A percentile compares a stretch with the other conserved stretches of the same genome.
Conservation (phyloP, 2,888 invertebrate species). For the Cephonodes hylas region DNA sequence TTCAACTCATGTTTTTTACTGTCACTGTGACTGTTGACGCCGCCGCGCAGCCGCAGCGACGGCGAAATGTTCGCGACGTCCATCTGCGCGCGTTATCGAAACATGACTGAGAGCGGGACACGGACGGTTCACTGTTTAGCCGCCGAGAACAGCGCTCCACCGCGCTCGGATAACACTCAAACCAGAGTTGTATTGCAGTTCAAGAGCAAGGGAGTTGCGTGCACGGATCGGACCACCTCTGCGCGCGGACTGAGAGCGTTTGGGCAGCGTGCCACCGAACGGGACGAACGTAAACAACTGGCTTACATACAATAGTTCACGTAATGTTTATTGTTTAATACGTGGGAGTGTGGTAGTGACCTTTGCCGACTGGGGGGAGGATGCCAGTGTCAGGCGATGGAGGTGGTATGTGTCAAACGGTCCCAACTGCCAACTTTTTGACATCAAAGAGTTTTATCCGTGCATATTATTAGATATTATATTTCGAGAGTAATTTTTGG, state of each 20-base stretch:
- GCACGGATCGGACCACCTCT: neutral
- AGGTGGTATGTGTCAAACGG: conserved; percentile 2
- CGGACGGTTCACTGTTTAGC: neutral
- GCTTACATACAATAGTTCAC: neutral
- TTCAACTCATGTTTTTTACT: conserved; percentile 78
- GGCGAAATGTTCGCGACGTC: conserved; percentile 68
- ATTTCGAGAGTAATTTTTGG: conserved; percentile 11
- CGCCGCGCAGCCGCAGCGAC: conserved; percentile 75
- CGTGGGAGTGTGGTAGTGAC: conserved; percentile 4
- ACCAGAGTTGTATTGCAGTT: neutral
- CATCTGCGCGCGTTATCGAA: conserved; percentile 62
- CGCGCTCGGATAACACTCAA: conserved; percentile 14
- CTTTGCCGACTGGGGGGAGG: neutral
- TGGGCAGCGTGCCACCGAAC: conserved; percentile 20
- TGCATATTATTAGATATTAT: conserved; percentile 9
- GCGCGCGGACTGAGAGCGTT: conserved; percentile 14
- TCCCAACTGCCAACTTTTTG: neutral
- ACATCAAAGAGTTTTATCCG: neutral
- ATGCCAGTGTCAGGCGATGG: neutral
- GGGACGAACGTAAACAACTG: conserved; percentile 18
- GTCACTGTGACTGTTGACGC: conserved; percentile 57
- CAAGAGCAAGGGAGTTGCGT: neutral
- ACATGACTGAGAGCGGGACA: conserved; percentile 58
- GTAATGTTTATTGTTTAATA: conserved; percentile 11
- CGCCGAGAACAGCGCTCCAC: conserved; percentile 12